Base-by-base conservation (phyloP, 2,797 vertebrate genomes). In the Tenualosa ilisha region DNA sequence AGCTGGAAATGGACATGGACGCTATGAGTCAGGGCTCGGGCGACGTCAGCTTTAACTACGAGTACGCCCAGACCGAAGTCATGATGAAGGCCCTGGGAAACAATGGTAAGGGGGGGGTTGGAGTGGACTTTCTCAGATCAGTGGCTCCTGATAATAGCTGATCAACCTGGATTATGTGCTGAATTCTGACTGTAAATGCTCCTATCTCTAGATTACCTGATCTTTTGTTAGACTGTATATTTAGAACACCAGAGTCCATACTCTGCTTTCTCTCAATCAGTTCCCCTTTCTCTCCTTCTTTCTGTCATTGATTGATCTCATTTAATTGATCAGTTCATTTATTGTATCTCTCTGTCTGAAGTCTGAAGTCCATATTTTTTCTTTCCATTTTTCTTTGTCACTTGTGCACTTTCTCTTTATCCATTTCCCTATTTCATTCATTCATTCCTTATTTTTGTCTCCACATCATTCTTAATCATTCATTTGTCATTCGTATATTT, bases 1-100 rank as follows among this genome's bases (percentile, higher is more conserved):
- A 95, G 89, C 94, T 97, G 91, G 98, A 98, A 24, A 40, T 89
- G 0, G 98, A 99, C 7, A 91, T 95, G 0, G 98, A 98, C 82
- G 94, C 94, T 0, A 95, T 94, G 88, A 99, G 97, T 0, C 97
- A 98, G 82, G 96, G 95, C 68, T 99, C 97, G 51, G 98, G 97
- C 0, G 98, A 99, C 89, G 94, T 95, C 84, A 98, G 95, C 93
- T 98, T 97, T 90, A 96, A 95, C 92, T 99, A 97, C 0, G 98
- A 99, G 85, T 98, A 97, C 0, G 98, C 98, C 0, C 98, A 98
- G 93, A 97, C 98, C 31, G 98, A 99, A 88, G 97, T 99, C 83
- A 99, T 98, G 90, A 99, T 99, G 97, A 99, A 99, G 88, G 96
- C 96, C 1, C 96, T 98, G 91, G 96, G 96, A 22, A 95, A 91